A percentile compares a stretch with the other conserved stretches of the same genome.
Evolutionary conservation across 1,140 invertebrate species (phyloP).

Genomic region (Cydia splendana): DNA sequence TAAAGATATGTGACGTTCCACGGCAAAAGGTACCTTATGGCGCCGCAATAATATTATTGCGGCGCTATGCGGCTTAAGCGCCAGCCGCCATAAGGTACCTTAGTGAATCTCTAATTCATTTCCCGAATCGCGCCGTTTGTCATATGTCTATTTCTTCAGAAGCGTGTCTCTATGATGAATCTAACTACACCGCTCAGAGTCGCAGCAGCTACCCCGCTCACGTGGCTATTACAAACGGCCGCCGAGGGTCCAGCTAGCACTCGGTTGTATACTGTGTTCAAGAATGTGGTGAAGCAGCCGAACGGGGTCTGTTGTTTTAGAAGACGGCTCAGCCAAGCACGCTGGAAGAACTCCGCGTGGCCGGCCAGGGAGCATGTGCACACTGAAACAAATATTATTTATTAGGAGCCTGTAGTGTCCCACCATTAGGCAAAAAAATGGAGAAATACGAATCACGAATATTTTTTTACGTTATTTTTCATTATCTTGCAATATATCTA

Average conservation of each 20-base stretch:
- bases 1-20: too few relatives aligned
- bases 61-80: too few relatives aligned
- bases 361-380: conserved; percentile 51
- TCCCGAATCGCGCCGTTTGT: too few relatives aligned
- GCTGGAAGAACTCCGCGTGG: conserved; percentile 47
- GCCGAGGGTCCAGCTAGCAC: background rate
- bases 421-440: too few relatives aligned
- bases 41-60: too few relatives aligned
- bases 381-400: conserved; percentile 46
- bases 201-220: conserved; percentile 47
- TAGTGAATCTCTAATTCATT: too few relatives aligned
- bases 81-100: too few relatives aligned
- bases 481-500: too few relatives aligned
- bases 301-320: conserved; percentile 45
- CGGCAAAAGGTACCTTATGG: too few relatives aligned
- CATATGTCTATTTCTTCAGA: conserved; percentile 36
- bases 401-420: too few relatives aligned
- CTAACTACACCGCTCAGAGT: conserved; percentile 45
- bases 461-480: too few relatives aligned
- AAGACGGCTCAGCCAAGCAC: conserved; percentile 47
- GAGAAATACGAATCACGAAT: too few relatives aligned
- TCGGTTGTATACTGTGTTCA: background rate
- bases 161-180: conserved; percentile 50
- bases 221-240: conserved; percentile 45
- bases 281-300: conserved; percentile 48